phyloP scores from a whole-genome alignment of 2,113 vertebrate genomes.

The Rhea pennata region DNA sequence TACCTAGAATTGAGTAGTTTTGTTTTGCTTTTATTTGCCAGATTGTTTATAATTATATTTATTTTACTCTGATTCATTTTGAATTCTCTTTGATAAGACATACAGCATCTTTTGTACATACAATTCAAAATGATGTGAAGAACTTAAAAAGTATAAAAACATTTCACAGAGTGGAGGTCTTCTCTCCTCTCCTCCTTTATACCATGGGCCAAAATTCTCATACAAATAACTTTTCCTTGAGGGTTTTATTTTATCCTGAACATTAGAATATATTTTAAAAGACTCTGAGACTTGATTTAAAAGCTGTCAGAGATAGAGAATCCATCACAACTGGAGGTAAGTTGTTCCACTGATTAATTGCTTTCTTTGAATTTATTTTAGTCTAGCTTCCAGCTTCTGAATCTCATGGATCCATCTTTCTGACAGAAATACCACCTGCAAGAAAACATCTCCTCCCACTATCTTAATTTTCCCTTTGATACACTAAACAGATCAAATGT shows the following conservation, averaged over 20 bases:
- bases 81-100: neutral
- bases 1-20: neutral
- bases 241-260: neutral
- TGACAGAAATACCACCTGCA: conserved; percentile 4
- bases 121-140: neutral
- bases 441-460: conserved; percentile 1
- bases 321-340: neutral
- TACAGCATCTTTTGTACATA: neutral
- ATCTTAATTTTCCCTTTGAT: conserved; percentile 16
- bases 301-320: neutral
- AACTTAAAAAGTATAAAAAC: neutral
- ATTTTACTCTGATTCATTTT: neutral
- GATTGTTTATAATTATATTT: neutral
- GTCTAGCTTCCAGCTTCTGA: neutral
- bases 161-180: neutral
- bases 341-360: conserved; percentile 8
- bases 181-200: neutral
- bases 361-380: neutral
- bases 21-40: neutral
- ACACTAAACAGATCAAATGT: neutral
- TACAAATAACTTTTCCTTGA: neutral
- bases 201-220: neutral
- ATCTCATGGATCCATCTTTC: conserved; percentile 5
- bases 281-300: neutral
- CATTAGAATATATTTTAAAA: neutral